Evolutionary conservation across 2,888 invertebrate genomes (phyloP), one percentile per base, ranked within the genome.

Genomic region (Scaptomyza reducta): DNA sequence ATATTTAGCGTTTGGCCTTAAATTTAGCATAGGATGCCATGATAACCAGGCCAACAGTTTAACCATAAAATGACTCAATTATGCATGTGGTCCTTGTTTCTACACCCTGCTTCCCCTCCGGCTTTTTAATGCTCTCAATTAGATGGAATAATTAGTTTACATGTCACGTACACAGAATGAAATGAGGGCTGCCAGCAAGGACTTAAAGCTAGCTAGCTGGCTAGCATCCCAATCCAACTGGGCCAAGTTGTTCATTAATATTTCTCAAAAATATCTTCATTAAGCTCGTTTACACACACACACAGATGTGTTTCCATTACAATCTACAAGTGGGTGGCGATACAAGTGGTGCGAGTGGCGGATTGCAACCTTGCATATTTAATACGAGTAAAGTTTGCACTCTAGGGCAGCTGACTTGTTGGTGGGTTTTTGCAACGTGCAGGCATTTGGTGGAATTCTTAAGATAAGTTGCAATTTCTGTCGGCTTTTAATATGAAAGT

Each of bases 11-110:
- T 60, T 73, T 57, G 40, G 42, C 42, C 45, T 22, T 31, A 51
- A 58, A 57, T 71, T 76, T 58, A 71, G 57, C 77, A 61, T 71
- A 61, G 47, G 41, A 41, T 49, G 14, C 70, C 44, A 50, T 53
- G 51, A 29, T 47, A 47, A 59, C 47, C 33, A 33, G 41, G 35
- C 6, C 18, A 25, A 10, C 14, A 22, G 14, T 7, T 25, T 14
- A 35, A 33, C 50, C 50, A 47, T 41, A 25, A n/a, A 50, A 65
- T 38, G 2, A 35, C 40, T 55, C 6, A 35, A 22, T 35, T 41
- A 33, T 45, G 49, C 44, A 41, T 50, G 40, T 50, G 46, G 38
- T 22, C 29, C 38, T 42, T 35, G 53, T 18, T 42, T 1, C 11
- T 10, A 7, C n/a, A 2, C 13, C 14, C 35, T 38, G 1, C 11